These are phyloP conservation scores for Mixornis gularis DNA, from an alignment of 2,113 vertebrate species.

Conservation along the genomic window DNA sequence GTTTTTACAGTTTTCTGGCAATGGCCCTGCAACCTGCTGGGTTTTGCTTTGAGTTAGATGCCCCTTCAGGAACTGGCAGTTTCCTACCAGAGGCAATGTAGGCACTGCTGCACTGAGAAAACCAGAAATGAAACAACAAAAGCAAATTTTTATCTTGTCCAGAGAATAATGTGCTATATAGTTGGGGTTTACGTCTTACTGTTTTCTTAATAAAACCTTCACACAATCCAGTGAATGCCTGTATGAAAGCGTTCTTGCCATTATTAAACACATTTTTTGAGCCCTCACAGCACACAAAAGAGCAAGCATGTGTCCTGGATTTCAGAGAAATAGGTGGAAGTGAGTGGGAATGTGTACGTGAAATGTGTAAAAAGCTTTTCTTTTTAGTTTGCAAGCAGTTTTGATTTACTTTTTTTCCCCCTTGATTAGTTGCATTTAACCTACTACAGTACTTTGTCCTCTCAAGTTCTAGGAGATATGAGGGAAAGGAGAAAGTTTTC, in stretches of 20 bases:
- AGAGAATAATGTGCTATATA: neutral
- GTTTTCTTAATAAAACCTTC: neutral
- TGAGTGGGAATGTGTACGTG: neutral
- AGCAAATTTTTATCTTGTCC: neutral
- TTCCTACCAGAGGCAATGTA: neutral
- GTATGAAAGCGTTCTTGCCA: neutral
- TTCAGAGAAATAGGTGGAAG: neutral
- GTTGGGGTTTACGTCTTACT: neutral
- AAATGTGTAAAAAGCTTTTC: neutral
- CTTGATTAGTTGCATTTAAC: neutral
- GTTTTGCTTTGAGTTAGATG: neutral
- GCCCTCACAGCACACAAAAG: neutral
- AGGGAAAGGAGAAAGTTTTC: neutral
- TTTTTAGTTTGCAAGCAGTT: neutral
- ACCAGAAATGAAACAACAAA: neutral
- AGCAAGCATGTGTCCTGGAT: accelerated
- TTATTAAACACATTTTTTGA: neutral
- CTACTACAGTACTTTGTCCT: neutral
- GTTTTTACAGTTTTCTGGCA: neutral
- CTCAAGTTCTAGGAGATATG: neutral
- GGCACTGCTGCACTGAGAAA: neutral
- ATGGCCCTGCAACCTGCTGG: neutral
- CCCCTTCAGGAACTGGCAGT: neutral
- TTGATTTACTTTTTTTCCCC: too few species aligned
- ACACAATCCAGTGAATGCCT: neutral